Base-by-base conservation (phyloP, 2,113 vertebrate genomes). In the Ursus arctos region DNA sequence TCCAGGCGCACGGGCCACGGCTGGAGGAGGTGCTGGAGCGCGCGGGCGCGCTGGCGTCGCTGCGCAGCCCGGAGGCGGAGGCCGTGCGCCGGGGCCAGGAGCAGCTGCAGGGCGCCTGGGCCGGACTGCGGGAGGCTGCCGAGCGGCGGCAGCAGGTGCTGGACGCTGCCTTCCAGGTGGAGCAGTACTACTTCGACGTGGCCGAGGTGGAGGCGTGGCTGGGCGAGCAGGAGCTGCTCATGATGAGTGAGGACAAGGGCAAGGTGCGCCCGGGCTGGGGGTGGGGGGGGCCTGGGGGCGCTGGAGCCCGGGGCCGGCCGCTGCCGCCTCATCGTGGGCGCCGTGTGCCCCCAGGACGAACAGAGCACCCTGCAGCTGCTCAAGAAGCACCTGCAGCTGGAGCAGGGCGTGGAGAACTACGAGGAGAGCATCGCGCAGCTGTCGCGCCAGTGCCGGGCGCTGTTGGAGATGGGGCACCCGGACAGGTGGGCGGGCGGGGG, bases 221-320 rank as follows among this genome's bases (percentile, higher is more conserved):
- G 83, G 99, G 99, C 2, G 99, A 99, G 97, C 99, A 99, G 92
- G 99, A 99, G 98, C 99, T 99, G 96, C 99, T 99, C 94, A 99
- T 99, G 99, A 99, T 99, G 99, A 99, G 99, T 49, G 99, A 99
- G 96, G 99, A 99, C 98, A 99, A 99, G 98, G 99, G 99, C 91
- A 99, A 99, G 99, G 99, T 99, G 97, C 91, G 99, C 89, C 77
- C 67, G 18, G 88, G 69, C 26, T 51, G 18, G 72, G 88, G 63
- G 74, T 1, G 51, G 0, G 36, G 53, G 83, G 89, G 71, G 21
- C 7, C 33, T 4, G 40, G 95, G 81, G 26, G 65, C 16, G 6
- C 76, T 0, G 65, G 77, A 69, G 72, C 89, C 84, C 4, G 11
- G 53, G 72, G 7, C 87, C 24, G n/a, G 40, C 72, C 28, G 12